These are phyloP conservation scores for Eupsilia transversa DNA, from an alignment of 2,888 invertebrate species.

Conservation along the genomic window DNA sequence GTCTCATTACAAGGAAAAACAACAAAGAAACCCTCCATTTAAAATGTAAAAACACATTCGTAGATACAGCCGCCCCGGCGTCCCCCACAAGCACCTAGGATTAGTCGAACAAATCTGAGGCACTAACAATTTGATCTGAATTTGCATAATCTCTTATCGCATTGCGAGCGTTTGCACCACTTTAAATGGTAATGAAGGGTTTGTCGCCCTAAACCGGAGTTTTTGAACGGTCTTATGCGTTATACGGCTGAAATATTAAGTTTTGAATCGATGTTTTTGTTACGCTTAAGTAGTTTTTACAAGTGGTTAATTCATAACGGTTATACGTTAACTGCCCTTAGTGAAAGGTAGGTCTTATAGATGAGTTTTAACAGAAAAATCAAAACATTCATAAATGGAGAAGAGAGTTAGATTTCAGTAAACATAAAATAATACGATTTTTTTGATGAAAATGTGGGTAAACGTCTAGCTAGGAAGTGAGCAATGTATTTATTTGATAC, in stretches of 20 bases:
- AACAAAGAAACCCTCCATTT: slow-evolving; percentile 30
- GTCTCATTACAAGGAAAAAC: slow-evolving; percentile 14
- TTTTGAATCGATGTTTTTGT: slow-evolving; percentile 58
- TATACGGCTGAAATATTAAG: slow-evolving; percentile 57
- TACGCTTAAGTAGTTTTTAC: slow-evolving; percentile 43
- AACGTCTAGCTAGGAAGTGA: neutral
- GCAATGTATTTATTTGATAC: no score
- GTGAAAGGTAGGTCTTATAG: neutral
- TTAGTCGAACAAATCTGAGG: slow-evolving; percentile 77
- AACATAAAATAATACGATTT: neutral
- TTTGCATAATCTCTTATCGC: slow-evolving; percentile 78
- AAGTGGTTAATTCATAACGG: slow-evolving; percentile 17
- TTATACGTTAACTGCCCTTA: neutral
- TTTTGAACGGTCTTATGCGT: slow-evolving; percentile 66
- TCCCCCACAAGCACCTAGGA: slow-evolving; percentile 62
- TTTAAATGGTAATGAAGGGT: slow-evolving; percentile 86
- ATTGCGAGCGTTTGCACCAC: slow-evolving; percentile 79
- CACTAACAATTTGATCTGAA: slow-evolving; percentile 84
- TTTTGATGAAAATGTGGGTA: neutral
- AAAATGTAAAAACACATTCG: slow-evolving; percentile 54
- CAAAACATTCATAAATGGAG: neutral
- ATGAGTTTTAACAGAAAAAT: neutral
- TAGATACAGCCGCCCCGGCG: slow-evolving; percentile 36
- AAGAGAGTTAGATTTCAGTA: neutral
- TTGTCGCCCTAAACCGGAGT: slow-evolving; percentile 61